Percentiles rank a stretch among this genome's conserved stretches.
Conservation (phyloP, 1,140 invertebrate genomes). For the Drosophila lowei region DNA sequence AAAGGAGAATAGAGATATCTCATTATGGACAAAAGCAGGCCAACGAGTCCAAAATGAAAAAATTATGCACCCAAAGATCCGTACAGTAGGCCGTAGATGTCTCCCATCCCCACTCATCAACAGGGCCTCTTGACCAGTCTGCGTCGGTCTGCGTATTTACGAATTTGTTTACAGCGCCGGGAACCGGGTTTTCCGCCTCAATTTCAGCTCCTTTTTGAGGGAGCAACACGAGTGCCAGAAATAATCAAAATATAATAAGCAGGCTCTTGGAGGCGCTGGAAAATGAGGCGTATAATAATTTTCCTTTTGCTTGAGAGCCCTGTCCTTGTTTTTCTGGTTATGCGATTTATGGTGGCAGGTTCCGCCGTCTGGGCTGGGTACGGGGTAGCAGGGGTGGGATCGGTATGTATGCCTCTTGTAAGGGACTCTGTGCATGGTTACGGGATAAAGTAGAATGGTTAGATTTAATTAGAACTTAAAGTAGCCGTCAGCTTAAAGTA, state of each 20-base stretch:
- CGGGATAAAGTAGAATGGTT: neutral
- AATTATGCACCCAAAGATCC: slow-evolving; percentile 63
- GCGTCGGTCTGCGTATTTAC: slow-evolving; percentile 40
- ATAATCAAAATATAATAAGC: slow-evolving; percentile 80
- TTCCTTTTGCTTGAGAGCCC: slow-evolving; percentile 17
- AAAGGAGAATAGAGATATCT: slow-evolving; percentile 80
- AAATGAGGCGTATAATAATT: slow-evolving; percentile 78
- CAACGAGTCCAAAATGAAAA: slow-evolving; percentile 68
- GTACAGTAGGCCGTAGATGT: slow-evolving; percentile 23
- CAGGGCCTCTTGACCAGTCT: slow-evolving; percentile 21
- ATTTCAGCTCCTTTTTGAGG: slow-evolving; percentile 12
- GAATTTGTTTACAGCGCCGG: slow-evolving; percentile 74
- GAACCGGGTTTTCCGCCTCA: slow-evolving; percentile 11
- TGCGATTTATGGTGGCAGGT: slow-evolving; percentile 41
- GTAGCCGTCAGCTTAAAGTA: too few species aligned
- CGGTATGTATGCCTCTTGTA: neutral
- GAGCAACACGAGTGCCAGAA: slow-evolving; percentile 66
- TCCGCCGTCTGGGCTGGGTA: slow-evolving; percentile 6
- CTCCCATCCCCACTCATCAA: slow-evolving; percentile 11
- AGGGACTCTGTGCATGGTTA: neutral
- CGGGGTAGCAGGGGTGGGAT: slow-evolving; percentile 9
- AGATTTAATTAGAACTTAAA: too few species aligned
- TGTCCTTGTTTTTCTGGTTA: slow-evolving; percentile 16
- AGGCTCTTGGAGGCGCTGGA: slow-evolving; percentile 72
- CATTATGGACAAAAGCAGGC: slow-evolving; percentile 77